Percentiles rank a stretch among this genome's conserved stretches.
phyloP scores from a whole-genome alignment of 2,113 vertebrate genomes.

The Aphyosemion australe region DNA sequence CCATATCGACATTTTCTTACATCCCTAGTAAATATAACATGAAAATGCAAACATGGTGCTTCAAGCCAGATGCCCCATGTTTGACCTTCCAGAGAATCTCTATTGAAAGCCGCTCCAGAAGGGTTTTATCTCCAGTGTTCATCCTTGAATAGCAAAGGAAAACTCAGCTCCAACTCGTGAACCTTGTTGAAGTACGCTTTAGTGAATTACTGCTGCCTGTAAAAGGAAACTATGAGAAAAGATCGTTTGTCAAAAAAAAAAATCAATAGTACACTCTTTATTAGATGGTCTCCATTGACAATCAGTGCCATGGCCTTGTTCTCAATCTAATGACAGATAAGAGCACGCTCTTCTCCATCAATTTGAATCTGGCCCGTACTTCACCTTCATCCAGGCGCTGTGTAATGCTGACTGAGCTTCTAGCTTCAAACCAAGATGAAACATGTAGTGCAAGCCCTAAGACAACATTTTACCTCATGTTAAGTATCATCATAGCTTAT shows the following conservation, averaged over 20 bases:
- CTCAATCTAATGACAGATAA: slow-evolving; percentile 17
- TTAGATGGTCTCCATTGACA: neutral
- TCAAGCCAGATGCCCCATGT: neutral
- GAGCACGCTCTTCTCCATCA: slow-evolving; percentile 4
- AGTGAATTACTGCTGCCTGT: neutral
- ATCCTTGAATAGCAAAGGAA: neutral
- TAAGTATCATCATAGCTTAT: no score
- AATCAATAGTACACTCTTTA: neutral
- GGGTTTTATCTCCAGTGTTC: neutral
- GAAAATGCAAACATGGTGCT: neutral
- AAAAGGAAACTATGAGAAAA: neutral
- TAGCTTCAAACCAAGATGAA: no score
- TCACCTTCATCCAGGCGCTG: slow-evolving; percentile 9
- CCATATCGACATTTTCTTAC: no score
- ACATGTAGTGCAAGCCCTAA: no score
- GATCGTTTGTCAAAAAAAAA: neutral
- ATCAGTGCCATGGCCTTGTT: neutral
- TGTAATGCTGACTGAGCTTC: neutral
- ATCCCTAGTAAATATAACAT: no score
- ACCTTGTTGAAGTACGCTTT: neutral
- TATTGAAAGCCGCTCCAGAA: neutral
- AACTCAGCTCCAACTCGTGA: neutral
- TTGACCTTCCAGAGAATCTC: neutral
- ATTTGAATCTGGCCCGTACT: neutral
- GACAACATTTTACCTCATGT: neutral